Evolutionary conservation across 2,797 vertebrate species (phyloP), one percentile per base, ranked within the genome.

Genomic region (Cyprinella venusta): DNA sequence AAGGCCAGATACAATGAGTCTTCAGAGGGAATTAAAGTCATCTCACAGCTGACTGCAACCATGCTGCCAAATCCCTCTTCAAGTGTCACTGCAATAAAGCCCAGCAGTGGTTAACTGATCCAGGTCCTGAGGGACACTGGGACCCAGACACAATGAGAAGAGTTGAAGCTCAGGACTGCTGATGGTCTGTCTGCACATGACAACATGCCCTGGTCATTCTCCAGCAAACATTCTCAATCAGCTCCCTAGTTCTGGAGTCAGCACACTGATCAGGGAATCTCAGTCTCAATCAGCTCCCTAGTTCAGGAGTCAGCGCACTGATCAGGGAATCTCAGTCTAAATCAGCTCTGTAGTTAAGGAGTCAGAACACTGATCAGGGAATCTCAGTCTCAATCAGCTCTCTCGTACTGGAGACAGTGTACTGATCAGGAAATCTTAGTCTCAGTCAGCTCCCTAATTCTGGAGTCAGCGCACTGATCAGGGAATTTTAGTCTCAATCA

Each of bases 1-100:
- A 89, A 93, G 91, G 89, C 90, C 93, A 80, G 80, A 93, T 89
- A 92, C 85, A 87, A 77, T 86, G 71, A 54, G 71, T 75, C 79
- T 85, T 78, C 40, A 88, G 88, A 92, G 92, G 90, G 90, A 88
- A 89, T 88, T 87, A 88, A 89, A 93, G 91, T 82, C 87, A 80
- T 88, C 90, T 86, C 69, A 65, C 30, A 38, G 54, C 42, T 50
- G n/a, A 76, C 71, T 76, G 45, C 40, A 64, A 48, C 69, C n/a
- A 42, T 80, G 42, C 24, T 80, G 40, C 30, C 38, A 59, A 40
- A 19, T 42, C 38, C 59, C 67, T 64, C 33, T 77, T 80, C 48
- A 81, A 67, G 72, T 75, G 52, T 54, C 36, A 18, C 19, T 40
- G 69, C 38, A 82, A 79, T 24, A 61, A 69, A 71, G 68, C 70